These are phyloP conservation scores for Cyclophora punctaria DNA, from an alignment of 2,888 invertebrate genomes.

Conservation along the genomic window DNA sequence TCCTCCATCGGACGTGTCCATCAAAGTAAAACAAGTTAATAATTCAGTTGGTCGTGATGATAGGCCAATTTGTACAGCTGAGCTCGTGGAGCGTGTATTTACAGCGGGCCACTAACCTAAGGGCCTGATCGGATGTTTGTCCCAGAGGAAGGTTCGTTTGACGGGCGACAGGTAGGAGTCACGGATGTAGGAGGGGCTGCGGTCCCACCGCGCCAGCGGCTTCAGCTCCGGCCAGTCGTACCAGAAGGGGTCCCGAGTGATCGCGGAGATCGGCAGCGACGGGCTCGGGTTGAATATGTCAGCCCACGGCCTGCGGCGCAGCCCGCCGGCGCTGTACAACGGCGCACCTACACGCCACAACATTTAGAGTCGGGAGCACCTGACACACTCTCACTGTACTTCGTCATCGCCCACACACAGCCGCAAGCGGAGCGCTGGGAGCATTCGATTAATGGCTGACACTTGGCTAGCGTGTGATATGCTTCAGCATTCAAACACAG, in stretches of 20 bases:
- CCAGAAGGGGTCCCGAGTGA: conserved; percentile 94
- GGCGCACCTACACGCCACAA: conserved; percentile 77
- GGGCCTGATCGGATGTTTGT: conserved; percentile 92
- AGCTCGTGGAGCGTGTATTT: conserved; percentile 42
- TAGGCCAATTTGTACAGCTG: conserved; percentile 56
- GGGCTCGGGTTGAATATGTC: conserved; percentile 88
- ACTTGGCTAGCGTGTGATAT: neutral
- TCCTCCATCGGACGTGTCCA: conserved; percentile 12
- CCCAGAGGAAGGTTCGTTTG: conserved; percentile 93
- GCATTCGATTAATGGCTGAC: neutral
- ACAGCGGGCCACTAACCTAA: conserved; percentile 83
- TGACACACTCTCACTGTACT: conserved; percentile 41
- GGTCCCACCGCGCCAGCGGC: conserved; percentile 83
- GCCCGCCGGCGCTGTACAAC: conserved; percentile 80
- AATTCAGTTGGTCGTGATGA: conserved; percentile 34
- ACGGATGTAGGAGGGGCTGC: conserved; percentile 85
- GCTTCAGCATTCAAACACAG: neutral
- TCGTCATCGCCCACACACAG: conserved; percentile 52
- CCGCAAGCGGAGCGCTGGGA: conserved; percentile 30
- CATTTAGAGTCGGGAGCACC: conserved; percentile 52
- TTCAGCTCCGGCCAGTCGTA: conserved; percentile 86
- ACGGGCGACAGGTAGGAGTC: conserved; percentile 93
- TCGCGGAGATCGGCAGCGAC: conserved; percentile 84
- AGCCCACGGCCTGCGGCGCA: conserved; percentile 74
- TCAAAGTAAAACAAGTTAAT: conserved; percentile 21